Evolutionary conservation across 2,113 vertebrate genomes (phyloP).

Genomic region (Gavialis gangeticus): DNA sequence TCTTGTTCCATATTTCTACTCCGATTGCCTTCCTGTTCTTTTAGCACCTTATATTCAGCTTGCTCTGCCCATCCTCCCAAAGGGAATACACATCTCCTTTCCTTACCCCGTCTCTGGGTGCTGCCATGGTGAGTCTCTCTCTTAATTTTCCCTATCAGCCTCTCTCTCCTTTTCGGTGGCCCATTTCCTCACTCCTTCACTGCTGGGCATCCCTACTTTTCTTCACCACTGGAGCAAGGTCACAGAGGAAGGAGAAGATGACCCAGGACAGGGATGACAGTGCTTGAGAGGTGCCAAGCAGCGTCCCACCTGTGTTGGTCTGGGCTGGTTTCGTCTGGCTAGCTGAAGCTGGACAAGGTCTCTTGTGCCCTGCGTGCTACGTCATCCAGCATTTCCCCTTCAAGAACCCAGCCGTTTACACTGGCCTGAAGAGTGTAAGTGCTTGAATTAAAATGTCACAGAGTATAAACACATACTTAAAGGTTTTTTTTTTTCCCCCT

Average conservation of each 20-base stretch:
- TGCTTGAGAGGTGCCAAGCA: conserved; percentile 41
- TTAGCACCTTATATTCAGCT: conserved; percentile 32
- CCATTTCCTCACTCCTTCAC: conserved; percentile 20
- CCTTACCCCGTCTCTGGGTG: conserved; percentile 32
- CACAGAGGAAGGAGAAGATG: conserved; percentile 30
- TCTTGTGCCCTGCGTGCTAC: not conserved
- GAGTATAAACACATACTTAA: not conserved
- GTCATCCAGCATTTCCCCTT: not conserved
- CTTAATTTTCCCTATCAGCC: conserved; percentile 22
- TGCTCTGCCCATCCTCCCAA: conserved; percentile 52
- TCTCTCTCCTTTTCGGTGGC: not conserved
- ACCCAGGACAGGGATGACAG: conserved; percentile 10
- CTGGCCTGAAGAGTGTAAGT: not conserved
- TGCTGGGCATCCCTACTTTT: not conserved
- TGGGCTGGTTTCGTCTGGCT: conserved; percentile 50
- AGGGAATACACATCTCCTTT: conserved; percentile 40
- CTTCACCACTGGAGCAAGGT: conserved; percentile 43
- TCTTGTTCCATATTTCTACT: conserved; percentile 63
- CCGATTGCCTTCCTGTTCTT: conserved; percentile 61
- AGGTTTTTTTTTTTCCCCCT: not conserved
- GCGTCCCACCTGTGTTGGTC: conserved; percentile 33
- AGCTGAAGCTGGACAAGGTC: not conserved
- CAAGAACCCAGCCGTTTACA: not conserved
- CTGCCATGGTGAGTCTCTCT: conserved; percentile 58
- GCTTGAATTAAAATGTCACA: not conserved